A percentile compares a stretch with the other conserved stretches of the same genome.
These are phyloP conservation scores for Synanthedon andrenaeformis DNA, from an alignment of 2,888 invertebrate genomes.

Conservation along the genomic window DNA sequence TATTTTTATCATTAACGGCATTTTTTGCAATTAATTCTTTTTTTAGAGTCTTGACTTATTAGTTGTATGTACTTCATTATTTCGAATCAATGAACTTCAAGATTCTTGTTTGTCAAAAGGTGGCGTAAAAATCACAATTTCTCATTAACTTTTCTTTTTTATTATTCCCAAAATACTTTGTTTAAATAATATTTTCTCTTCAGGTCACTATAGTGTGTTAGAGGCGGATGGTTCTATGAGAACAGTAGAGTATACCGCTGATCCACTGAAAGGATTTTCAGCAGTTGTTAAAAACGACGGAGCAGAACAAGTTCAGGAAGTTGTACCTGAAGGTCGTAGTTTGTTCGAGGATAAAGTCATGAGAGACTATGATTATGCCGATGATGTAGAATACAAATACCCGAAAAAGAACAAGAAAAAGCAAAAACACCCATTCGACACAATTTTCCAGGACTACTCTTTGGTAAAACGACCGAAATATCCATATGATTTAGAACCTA, in stretches of 20 bases:
- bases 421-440: conserved; percentile 32
- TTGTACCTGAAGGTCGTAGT: conserved; percentile 12
- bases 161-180: no score
- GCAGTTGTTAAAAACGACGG: conserved; percentile 66
- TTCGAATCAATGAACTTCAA: no score
- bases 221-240: conserved; percentile 76
- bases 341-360: conserved; percentile 39
- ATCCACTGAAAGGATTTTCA: conserved; percentile 68
- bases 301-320: conserved; percentile 14
- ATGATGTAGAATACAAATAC: conserved; percentile 24
- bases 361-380: conserved; percentile 47
- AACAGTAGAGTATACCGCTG: conserved; percentile 72
- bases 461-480: conserved; percentile 37
- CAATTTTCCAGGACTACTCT: conserved; percentile 31
- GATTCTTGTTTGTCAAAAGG: no score
- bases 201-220: conserved; percentile 75
- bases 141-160: no score
- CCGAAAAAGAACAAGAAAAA: conserved; percentile 34
- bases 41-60: no score
- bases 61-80: no score
- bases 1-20: no score
- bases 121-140: no score
- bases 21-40: no score
- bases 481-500: conserved; percentile 41
- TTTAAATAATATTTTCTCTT: conserved; percentile 8